phyloP scores from a whole-genome alignment of 2,888 invertebrate genomes.

The Octodonta nipae region DNA sequence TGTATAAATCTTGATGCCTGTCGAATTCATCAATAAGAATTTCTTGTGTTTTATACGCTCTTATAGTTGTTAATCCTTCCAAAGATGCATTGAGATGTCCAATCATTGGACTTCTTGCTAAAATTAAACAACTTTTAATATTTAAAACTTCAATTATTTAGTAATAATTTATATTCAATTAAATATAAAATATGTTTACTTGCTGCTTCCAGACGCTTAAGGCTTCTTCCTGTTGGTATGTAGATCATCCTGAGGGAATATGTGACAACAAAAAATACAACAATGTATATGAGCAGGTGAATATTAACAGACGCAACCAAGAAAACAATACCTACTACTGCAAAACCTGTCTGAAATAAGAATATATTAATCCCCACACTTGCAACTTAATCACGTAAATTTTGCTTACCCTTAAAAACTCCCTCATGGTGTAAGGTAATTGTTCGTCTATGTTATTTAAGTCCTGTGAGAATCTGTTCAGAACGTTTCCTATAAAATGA shows the following conservation, averaged over 20 bases:
- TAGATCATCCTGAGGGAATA: conserved; percentile 11
- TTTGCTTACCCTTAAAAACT: conserved; percentile 18
- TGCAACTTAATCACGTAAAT: too few species aligned
- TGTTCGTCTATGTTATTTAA: conserved; percentile 22
- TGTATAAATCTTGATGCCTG: conserved; percentile 29
- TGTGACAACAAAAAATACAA: conserved; percentile 16
- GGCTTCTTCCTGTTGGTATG: conserved; percentile 22
- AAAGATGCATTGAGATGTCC: conserved; percentile 32
- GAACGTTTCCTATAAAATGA: conserved; percentile 24
- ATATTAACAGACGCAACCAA: conserved; percentile 17
- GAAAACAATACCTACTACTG: conserved; percentile 13
- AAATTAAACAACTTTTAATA: too few species aligned
- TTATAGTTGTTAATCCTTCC: conserved; percentile 33
- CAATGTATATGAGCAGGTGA: conserved; percentile 19
- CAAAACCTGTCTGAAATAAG: conserved; percentile 10
- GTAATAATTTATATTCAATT: too few species aligned
- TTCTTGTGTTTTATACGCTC: conserved; percentile 28
- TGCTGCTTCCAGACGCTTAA: conserved; percentile 24
- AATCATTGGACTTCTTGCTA: conserved; percentile 31
- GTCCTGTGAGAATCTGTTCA: conserved; percentile 26
- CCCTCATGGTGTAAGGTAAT: conserved; percentile 17
- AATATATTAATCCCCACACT: too few species aligned
- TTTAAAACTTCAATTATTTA: too few species aligned
- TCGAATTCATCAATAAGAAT: conserved; percentile 29
- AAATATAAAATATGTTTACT: too few species aligned